phyloP scores from a whole-genome alignment of 64 coral and sea anemone genomes.

The Catalaphyllia jardinei region DNA sequence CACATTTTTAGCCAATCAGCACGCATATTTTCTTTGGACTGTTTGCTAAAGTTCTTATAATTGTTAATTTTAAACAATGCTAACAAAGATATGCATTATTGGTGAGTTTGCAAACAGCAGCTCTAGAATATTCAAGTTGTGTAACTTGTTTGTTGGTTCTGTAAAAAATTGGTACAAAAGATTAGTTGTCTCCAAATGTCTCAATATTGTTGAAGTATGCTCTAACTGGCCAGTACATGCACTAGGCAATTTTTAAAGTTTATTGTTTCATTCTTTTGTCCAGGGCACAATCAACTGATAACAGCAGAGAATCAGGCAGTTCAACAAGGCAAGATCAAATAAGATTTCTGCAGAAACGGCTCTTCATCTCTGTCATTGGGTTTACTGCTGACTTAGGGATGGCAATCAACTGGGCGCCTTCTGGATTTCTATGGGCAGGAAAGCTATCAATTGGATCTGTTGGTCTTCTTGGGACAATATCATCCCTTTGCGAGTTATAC shows the following conservation, averaged over 20 bases:
- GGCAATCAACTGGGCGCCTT: constrained; percentile 76
- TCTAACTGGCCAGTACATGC: too few relatives aligned
- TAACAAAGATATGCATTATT: too few relatives aligned
- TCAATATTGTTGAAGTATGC: too few relatives aligned
- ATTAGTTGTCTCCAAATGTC: too few relatives aligned
- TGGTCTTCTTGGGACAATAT: constrained; percentile 83
- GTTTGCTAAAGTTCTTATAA: too few relatives aligned
- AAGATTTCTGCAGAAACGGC: constrained; percentile 22
- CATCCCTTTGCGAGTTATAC: constrained; percentile 71
- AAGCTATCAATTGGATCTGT: constrained; percentile 39
- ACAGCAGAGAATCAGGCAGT: background rate
- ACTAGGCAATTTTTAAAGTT: background rate
- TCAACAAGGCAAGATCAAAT: constrained; percentile 26
- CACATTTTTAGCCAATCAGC: too few relatives aligned
- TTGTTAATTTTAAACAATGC: too few relatives aligned
- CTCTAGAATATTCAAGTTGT: too few relatives aligned
- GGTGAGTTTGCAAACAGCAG: too few relatives aligned
- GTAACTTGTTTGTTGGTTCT: too few relatives aligned
- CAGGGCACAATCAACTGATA: background rate
- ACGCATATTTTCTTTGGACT: too few relatives aligned
- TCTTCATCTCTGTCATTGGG: constrained; percentile 63
- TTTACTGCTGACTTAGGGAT: constrained; percentile 70
- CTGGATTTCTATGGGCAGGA: constrained; percentile 71
- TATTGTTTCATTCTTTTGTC: background rate
- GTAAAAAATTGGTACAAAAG: too few relatives aligned